Base-by-base conservation (phyloP, 1,140 invertebrate genomes). In the Caenorhabditis remanei region DNA sequence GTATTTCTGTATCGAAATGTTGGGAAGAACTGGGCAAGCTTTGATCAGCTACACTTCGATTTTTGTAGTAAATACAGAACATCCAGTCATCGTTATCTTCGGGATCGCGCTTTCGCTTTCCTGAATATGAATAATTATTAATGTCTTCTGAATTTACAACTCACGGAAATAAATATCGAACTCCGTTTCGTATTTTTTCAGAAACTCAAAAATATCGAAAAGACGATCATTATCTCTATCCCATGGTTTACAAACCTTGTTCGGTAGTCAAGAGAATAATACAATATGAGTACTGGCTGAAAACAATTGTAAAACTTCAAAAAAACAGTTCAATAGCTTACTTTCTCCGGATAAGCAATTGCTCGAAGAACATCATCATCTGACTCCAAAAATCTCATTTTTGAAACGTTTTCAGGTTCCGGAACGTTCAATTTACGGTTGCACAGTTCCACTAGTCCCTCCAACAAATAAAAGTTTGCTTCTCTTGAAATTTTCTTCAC, bases 121-220 rank as follows among this genome's bases (percentile, higher is more conserved):
- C 32, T 32, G 32, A 32, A 32, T 32, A 32, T 32, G 32, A 32
- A 32, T 32, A 1, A 32, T 32, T 32, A 32, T 32, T 32, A 32
- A 32, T 32, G 32, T 32, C 32, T 32, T 32, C 32, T 32, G 32
- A 32, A 32, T 32, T 32, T 32, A 32, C 32, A 19, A 58, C 55
- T 58, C 55, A 58, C 55, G 14, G 19, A 58, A 58, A 58, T 58
- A 58, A 58, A 58, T 58, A 58, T 58, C 55, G 19, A 19, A 58
- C 6, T 58, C 55, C 19, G 1, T n/a, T 19, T 58, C 13, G n/a
- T 19, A 19, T 58, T 19, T 58, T 19, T n/a, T 11, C 14, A 58
- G 2, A n/a, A 58, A 58, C n/a, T 58, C 55, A 7, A 19, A 16
- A 16, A 7, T 14, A 58, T 58, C n/a, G 55, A 58, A 58, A 1